Percentiles rank a stretch among this genome's conserved stretches.
phyloP scores from a whole-genome alignment of 2,888 invertebrate species.

The Keiferia lycopersicella region DNA sequence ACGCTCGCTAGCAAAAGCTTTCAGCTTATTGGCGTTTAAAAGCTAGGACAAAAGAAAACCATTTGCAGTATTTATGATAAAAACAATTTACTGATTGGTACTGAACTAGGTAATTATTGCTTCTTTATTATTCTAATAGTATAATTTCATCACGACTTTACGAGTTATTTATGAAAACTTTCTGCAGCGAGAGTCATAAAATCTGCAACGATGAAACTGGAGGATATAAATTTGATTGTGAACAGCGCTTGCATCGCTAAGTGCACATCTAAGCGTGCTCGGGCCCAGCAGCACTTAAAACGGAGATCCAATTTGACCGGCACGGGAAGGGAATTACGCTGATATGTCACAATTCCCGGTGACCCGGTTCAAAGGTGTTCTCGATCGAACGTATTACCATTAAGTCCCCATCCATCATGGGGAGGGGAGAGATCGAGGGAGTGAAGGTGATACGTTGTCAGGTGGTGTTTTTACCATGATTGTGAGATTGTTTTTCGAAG shows the following conservation, averaged over 20 bases:
- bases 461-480: no score
- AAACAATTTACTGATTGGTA: no score
- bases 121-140: no score
- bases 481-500: no score
- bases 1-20: no score
- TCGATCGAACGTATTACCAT: constrained; percentile 7
- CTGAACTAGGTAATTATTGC: no score
- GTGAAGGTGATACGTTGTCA: not conserved
- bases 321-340: constrained; percentile 1
- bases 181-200: not conserved
- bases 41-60: no score
- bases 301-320: not conserved
- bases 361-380: constrained; percentile 1
- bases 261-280: constrained; percentile 5
- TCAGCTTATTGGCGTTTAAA: no score
- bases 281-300: constrained; percentile 1
- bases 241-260: not conserved
- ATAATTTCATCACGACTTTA: no score
- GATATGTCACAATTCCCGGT: constrained; percentile 4
- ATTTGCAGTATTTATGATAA: no score
- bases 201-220: not conserved
- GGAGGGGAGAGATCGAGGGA: not conserved
- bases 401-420: constrained; percentile 1
- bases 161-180: not conserved
- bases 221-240: not conserved